phyloP scores from a whole-genome alignment of 2,113 vertebrate genomes.

The Hemiscyllium ocellatum region DNA sequence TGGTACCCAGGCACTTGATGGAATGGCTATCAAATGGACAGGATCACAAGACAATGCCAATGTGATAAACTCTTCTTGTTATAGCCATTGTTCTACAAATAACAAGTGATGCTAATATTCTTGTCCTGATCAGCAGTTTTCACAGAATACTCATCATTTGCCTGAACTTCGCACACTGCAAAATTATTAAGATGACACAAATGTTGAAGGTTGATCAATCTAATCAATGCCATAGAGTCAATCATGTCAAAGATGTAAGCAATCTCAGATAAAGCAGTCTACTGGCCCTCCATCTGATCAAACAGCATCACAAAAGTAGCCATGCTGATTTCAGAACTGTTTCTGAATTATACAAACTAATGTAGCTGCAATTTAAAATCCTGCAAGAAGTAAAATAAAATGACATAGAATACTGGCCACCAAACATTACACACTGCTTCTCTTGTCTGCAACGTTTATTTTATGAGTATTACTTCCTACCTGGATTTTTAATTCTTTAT shows the following conservation, averaged over 20 bases:
- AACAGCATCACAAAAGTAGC: not conserved
- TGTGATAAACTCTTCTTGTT: not conserved
- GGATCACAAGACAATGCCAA: not conserved
- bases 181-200: not conserved
- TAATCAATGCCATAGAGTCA: not conserved
- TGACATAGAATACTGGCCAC: not conserved
- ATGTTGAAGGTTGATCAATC: not conserved
- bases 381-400: not conserved
- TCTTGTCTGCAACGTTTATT: not conserved
- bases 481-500: not conserved
- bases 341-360: not conserved
- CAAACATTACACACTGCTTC: not conserved
- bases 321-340: not conserved
- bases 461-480: not conserved
- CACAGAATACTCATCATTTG: not conserved
- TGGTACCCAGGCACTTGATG: not conserved
- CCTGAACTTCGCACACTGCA: not conserved
- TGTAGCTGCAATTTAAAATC: not conserved
- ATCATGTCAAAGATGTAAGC: not conserved
- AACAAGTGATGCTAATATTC: not conserved
- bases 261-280: not conserved
- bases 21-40: not conserved
- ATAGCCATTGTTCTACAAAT: not conserved
- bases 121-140: not conserved
- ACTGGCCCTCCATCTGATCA: not conserved